These are phyloP conservation scores for Hafferia zeledoni DNA, from an alignment of 2,797 vertebrate species.

Conservation along the genomic window DNA sequence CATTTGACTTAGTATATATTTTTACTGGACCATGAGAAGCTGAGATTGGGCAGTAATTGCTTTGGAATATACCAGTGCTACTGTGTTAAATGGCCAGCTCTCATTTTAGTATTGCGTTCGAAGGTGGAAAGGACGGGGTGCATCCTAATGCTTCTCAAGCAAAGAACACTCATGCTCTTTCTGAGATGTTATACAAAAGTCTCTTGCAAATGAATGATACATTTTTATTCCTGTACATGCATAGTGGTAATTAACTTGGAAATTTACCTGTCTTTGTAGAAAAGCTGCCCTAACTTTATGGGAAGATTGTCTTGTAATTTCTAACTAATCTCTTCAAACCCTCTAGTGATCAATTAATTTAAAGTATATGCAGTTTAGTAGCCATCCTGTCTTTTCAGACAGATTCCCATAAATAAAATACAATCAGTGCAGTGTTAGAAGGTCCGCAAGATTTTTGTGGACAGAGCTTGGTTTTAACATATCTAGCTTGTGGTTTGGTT, in stretches of 20 bases:
- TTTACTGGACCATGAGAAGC: background rate
- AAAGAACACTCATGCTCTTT: background rate
- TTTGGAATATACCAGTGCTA: background rate
- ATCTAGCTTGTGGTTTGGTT: background rate
- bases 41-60: background rate
- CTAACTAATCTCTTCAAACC: background rate
- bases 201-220: background rate
- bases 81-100: background rate
- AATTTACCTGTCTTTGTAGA: background rate
- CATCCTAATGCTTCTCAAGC: background rate
- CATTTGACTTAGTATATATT: background rate
- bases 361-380: background rate
- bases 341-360: background rate
- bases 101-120: background rate
- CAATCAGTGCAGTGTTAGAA: constrained; percentile 18
- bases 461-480: background rate
- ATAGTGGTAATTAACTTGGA: background rate
- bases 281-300: background rate
- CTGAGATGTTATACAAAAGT: background rate
- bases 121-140: background rate
- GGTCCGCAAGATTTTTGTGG: background rate
- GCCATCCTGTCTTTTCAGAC: background rate
- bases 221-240: background rate
- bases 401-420: constrained; percentile 20
- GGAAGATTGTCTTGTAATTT: background rate